phyloP scores from a whole-genome alignment of 2,888 invertebrate genomes.

The Poecilobothrus nobilitatus region DNA sequence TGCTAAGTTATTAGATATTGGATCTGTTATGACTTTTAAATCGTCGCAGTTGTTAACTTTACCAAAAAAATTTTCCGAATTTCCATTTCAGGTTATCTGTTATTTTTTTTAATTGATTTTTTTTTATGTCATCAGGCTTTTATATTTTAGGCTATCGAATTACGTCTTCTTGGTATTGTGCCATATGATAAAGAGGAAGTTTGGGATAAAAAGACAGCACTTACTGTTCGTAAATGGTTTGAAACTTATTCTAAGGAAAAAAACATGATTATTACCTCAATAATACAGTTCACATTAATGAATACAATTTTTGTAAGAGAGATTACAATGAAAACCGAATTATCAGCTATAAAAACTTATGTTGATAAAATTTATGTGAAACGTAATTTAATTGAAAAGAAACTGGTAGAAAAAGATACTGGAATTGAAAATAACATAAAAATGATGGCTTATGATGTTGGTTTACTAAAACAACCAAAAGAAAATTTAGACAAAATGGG shows the following conservation, averaged over 20 bases:
- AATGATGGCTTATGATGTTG: constrained; percentile 18
- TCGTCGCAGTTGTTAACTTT: constrained; percentile 44
- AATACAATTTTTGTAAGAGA: constrained; percentile 22
- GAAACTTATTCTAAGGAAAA: constrained; percentile 24
- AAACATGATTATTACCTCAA: constrained; percentile 17
- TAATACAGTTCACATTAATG: constrained; percentile 16
- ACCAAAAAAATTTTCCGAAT: constrained; percentile 46
- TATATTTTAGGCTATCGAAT: constrained; percentile 39
- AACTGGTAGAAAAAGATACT: constrained; percentile 14
- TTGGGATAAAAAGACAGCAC: constrained; percentile 47
- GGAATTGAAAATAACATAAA: constrained; percentile 14
- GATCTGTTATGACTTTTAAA: constrained; percentile 43
- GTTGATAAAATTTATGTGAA: constrained; percentile 19
- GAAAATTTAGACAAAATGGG: neutral
- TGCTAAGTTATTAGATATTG: constrained; percentile 55
- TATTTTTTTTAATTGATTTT: constrained; percentile 17
- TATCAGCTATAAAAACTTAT: constrained; percentile 17
- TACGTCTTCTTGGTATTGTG: constrained; percentile 46
- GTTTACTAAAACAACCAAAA: constrained; percentile 13
- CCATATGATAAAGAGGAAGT: constrained; percentile 50
- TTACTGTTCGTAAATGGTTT: constrained; percentile 41
- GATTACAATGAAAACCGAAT: constrained; percentile 17
- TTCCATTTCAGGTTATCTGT: constrained; percentile 42
- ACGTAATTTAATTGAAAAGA: constrained; percentile 18
- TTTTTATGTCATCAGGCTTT: neutral